Evolutionary conservation across 2,113 vertebrate genomes (phyloP), one percentile per base, ranked within the genome.

Genomic region (Empidonax alnorum): DNA sequence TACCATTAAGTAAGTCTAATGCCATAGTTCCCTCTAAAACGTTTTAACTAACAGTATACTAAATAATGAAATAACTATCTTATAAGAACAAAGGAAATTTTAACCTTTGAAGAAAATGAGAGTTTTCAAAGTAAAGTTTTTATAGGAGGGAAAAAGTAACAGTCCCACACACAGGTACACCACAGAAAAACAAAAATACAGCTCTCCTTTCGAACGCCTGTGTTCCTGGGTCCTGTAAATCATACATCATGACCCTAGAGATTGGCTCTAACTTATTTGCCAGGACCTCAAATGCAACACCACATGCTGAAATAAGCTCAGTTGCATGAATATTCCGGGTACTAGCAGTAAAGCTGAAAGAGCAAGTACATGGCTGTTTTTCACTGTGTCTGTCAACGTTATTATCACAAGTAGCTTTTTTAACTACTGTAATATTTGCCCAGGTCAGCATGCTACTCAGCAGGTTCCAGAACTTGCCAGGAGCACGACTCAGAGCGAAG

Each of bases 371-470:
- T 47, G 2, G 7, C 44, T 8, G 9, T 84, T 52, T 10, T 94
- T 89, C 72, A 37, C 55, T 27, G 42, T 49, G 42, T 85, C 78
- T 85, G 55, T 86, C 92, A 74, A 63, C 47, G 59, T 88, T 77
- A 90, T 67, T 86, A 68, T n/a, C 47, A 49, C 47, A 89, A 83
- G 67, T 3, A 92, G 87, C 55, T 79, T 90, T 90, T 74, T 52
- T 10, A 92, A 83, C 23, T 50, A 53, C 59, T 37, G 50, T 37
- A 88, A 17, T 90, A 68, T 78, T 90, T 94, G 68, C 74, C 17
- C 88, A 92, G 85, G 68, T 88, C 85, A 96, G 85, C 52, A 80
- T 14, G 59, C 44, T 55, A 17, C 82, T 86, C 90, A 75, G 91
- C 75, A 88, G 56, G 82, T 94, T 95, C 77, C 82, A 59, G 35